A percentile compares a stretch with the other conserved stretches of the same genome.
These are phyloP conservation scores for Cosmia pyralina DNA, from an alignment of 2,888 invertebrate genomes.

Conservation along the genomic window DNA sequence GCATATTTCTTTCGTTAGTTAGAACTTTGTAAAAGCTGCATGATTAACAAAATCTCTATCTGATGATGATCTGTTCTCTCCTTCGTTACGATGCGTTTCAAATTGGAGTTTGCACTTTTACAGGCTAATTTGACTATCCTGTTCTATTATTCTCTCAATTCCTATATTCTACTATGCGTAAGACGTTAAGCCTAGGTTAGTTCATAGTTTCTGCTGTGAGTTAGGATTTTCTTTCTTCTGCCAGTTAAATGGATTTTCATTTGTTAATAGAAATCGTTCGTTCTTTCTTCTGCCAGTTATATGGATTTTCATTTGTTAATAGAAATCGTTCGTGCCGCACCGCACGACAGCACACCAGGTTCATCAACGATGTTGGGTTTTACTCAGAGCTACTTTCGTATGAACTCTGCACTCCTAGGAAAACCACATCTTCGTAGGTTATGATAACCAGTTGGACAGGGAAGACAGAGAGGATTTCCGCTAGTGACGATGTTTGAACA, in stretches of 20 bases:
- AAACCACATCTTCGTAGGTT: conserved; percentile 19
- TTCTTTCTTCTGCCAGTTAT: background rate
- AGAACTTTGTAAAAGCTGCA: conserved; percentile 24
- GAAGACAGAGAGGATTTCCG: background rate
- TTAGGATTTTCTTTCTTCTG: background rate
- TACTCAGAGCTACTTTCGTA: conserved; percentile 32
- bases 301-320: conserved; percentile 11
- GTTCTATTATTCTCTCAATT: background rate
- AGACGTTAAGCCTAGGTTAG: background rate
- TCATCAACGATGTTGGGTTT: conserved; percentile 33
- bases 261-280: conserved; percentile 35
- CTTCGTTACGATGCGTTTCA: background rate
- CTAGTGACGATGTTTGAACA: background rate
- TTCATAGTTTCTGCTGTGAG: background rate
- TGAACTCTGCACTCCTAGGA: conserved; percentile 25
- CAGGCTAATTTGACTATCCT: background rate
- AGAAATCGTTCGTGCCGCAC: conserved; percentile 36
- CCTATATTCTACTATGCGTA: background rate
- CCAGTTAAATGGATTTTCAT: background rate
- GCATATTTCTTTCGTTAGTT: conserved; percentile 46
- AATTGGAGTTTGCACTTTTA: background rate
- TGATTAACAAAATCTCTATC: background rate
- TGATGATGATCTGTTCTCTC: background rate
- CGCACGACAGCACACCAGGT: conserved; percentile 15
- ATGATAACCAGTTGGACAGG: background rate